phyloP scores from a whole-genome alignment of 2,113 vertebrate genomes.

The Ptilorrhoa leucosticta region DNA sequence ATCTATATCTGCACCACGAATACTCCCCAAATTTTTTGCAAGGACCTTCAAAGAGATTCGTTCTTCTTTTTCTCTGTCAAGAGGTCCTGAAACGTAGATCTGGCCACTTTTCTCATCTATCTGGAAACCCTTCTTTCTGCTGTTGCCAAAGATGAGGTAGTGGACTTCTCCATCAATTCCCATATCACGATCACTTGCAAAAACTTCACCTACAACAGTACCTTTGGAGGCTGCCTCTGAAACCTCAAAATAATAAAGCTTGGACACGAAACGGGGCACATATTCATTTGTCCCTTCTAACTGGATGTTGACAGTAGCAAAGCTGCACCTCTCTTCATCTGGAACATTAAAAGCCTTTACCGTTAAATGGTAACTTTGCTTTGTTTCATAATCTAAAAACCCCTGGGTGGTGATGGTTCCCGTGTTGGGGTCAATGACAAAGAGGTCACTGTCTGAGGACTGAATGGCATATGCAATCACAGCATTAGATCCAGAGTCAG shows the following conservation, averaged over 20 bases:
- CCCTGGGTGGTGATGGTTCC: constrained; percentile 96
- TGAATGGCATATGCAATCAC: constrained; percentile 90
- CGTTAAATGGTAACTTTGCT: constrained; percentile 91
- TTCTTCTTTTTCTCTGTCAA: constrained; percentile 95
- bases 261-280: constrained; percentile 96
- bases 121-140: constrained; percentile 90
- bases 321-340: constrained; percentile 91
- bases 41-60: constrained; percentile 88
- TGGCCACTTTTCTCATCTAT: constrained; percentile 87
- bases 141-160: constrained; percentile 92
- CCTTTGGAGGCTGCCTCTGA: constrained; percentile 91
- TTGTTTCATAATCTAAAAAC: constrained; percentile 95
- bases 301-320: constrained; percentile 89
- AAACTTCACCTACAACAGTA: constrained; percentile 91
- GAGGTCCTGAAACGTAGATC: constrained; percentile 86
- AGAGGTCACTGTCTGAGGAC: constrained; percentile 94
- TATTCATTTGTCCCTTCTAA: constrained; percentile 95
- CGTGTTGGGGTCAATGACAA: constrained; percentile 94
- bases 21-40: constrained; percentile 92
- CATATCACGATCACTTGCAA: constrained; percentile 95
- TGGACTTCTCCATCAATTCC: constrained; percentile 91
- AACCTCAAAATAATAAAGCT: constrained; percentile 95
- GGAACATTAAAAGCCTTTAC: constrained; percentile 96
- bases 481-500: constrained; percentile 87
- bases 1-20: constrained; percentile 91